Evolutionary conservation across 2,888 invertebrate species (phyloP), one percentile per base, ranked within the genome.

Genomic region (Cephus spinipes): DNA sequence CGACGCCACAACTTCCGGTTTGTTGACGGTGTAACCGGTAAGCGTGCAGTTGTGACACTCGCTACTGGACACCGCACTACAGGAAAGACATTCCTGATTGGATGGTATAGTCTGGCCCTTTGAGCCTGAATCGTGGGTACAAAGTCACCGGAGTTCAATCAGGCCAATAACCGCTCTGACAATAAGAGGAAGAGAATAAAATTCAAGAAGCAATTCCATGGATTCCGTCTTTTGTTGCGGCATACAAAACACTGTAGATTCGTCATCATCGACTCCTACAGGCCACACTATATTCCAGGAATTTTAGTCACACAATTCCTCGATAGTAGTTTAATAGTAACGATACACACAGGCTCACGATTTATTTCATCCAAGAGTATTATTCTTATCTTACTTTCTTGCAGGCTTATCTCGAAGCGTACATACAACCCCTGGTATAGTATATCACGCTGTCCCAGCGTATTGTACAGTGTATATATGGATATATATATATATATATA

Each of bases 1-100:
- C 81, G 81, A 55, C 80, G 55, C 23, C 23, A 55, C 23, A 23
- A 55, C 81, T 81, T 81, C 81, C 77, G 80, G 77, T 80, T 80
- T 69, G 74, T 76, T 75, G 77, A 76, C 55, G 55, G 55, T 23
- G 55, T 55, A 55, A 55, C 23, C 55, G 55, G 23, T 55, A 55
- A 55, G 23, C 55, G 55, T 55, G 23, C 55, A 55, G 55, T 55
- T 23, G 55, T 23, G 55, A 55, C 23, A 55, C 23, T 23, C 55
- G 55, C 55, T 55, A 55, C 55, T 55, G 55, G 55, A 55, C 55
- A 55, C 55, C 9, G 23, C 23, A 55, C 9, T 55, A 23, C 55
- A 55, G 55, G 55, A 15, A 55, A 15, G 55, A 23, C 23, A 55
- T 55, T 23, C 55, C 23, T 55, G 23, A 55, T 23, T 55, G 23